These are phyloP conservation scores for Hepsetus odoe DNA, from an alignment of 2,113 vertebrate genomes.

Conservation along the genomic window DNA sequence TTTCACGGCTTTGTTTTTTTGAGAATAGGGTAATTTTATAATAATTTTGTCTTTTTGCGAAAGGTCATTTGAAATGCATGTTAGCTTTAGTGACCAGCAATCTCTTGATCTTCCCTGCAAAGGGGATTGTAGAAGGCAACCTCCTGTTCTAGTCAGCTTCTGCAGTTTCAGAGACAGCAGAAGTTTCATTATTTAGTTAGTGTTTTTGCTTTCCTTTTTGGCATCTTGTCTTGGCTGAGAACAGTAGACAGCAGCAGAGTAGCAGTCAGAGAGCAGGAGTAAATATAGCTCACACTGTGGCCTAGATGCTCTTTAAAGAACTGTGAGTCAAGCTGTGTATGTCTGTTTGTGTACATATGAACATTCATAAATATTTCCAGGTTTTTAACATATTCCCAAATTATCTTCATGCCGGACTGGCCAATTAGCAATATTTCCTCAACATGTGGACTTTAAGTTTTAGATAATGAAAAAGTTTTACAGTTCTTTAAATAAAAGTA, in stretches of 20 bases:
- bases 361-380: constrained; percentile 38
- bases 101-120: not conserved
- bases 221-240: constrained; percentile 33
- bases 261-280: constrained; percentile 41
- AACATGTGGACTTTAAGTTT: not conserved
- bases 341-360: not conserved
- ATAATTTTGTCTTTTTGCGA: not conserved
- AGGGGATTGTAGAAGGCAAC: not conserved
- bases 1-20: not conserved
- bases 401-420: constrained; percentile 7
- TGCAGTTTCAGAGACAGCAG: constrained; percentile 8
- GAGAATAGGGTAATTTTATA: not conserved
- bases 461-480: not conserved
- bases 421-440: not conserved
- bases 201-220: constrained; percentile 1
- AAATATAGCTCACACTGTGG: constrained; percentile 58
- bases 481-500: not conserved
- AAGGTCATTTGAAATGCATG: not conserved
- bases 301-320: constrained; percentile 74
- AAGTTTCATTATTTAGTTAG: constrained; percentile 23
- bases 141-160: not conserved
- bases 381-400: constrained; percentile 31
- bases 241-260: constrained; percentile 34
- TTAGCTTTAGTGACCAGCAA: not conserved
- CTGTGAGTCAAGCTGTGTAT: constrained; percentile 50